These are phyloP conservation scores for Porites lutea DNA, from an alignment of 64 coral and sea anemone species.

Conservation along the genomic window DNA sequence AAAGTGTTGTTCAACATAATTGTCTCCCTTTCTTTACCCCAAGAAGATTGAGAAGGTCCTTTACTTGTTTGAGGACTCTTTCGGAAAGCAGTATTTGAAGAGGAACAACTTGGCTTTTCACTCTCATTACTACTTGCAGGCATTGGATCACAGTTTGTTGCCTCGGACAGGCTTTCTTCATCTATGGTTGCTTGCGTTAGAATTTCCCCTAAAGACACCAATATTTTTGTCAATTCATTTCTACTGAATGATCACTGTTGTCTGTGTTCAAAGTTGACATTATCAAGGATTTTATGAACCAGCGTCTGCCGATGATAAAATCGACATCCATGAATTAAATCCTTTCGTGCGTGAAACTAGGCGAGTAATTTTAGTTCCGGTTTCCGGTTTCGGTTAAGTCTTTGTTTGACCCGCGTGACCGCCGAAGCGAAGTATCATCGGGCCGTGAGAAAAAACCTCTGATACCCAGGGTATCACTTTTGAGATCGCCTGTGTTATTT, in stretches of 20 bases:
- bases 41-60: slow-evolving; percentile 39
- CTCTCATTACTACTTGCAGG: slow-evolving; percentile 56
- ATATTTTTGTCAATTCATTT: slow-evolving; percentile 13
- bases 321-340: slow-evolving; percentile 49
- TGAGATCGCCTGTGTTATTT: slow-evolving; percentile 69
- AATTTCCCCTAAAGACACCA: not conserved
- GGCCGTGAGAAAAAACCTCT: slow-evolving; percentile 63
- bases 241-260: slow-evolving; percentile 28
- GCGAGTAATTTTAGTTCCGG: slow-evolving; percentile 34
- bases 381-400: not conserved
- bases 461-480: slow-evolving; percentile 66
- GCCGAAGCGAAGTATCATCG: slow-evolving; percentile 47
- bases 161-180: slow-evolving; percentile 42
- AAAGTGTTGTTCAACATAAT: slow-evolving; percentile 50
- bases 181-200: slow-evolving; percentile 15
- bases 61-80: slow-evolving; percentile 42
- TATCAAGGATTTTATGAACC: slow-evolving; percentile 54
- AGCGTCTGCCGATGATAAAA: slow-evolving; percentile 52
- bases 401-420: slow-evolving; percentile 10
- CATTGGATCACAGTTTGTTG: slow-evolving; percentile 51
- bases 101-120: slow-evolving; percentile 58
- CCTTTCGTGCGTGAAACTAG: slow-evolving; percentile 49
- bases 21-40: slow-evolving; percentile 44
- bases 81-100: slow-evolving; percentile 40
- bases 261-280: slow-evolving; percentile 56